Evolutionary conservation across 2,888 invertebrate genomes (phyloP), one percentile per base, ranked within the genome.

Genomic region (Parthenolecanium corni): DNA sequence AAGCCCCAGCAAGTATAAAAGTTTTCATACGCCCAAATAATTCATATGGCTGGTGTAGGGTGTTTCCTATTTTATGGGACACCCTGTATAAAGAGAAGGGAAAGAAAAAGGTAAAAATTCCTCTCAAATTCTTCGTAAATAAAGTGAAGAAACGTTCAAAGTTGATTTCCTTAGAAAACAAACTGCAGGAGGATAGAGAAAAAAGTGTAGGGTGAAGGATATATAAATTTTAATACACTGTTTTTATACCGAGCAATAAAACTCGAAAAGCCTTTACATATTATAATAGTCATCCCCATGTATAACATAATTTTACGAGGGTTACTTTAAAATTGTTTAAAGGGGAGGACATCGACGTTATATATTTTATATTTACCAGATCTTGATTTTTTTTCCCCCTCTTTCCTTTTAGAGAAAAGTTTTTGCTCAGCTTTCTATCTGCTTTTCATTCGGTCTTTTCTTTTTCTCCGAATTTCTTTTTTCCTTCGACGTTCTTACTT

Each of bases 181-280:
- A 57, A 57, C 14, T 25, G 31, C n/a, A n/a, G n/a, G n/a, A n/a
- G n/a, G 25, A 44, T 9, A 57, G 40, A 46, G 24, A 16, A 25
- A 46, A 58, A 58, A 58, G 47, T 58, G 58, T 49, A 47, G 49
- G 58, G 58, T 36, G 46, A 57, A 46, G 25, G 21, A 58, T 47
- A 58, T 58, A 58, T 58, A 58, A 58, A 58, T 58, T 58, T 58
- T 58, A 58, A 58, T 58, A 58, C 49, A 49, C 58, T 38, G 58
- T 58, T 46, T 58, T 58, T 58, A 58, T 49, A 58, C 58, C 36
- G 36, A 58, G 58, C 58, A 58, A 58, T 58, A 58, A 58, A 58
- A 58, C 58, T 58, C 58, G 58, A 58, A 58, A 58, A 58, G 58
- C 58, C 58, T 58, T 58, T 58, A 58, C 58, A 58, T 58, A 58